Conservation (phyloP, 2,888 invertebrate species). For the Cataglyphis rosenhaueri region DNA sequence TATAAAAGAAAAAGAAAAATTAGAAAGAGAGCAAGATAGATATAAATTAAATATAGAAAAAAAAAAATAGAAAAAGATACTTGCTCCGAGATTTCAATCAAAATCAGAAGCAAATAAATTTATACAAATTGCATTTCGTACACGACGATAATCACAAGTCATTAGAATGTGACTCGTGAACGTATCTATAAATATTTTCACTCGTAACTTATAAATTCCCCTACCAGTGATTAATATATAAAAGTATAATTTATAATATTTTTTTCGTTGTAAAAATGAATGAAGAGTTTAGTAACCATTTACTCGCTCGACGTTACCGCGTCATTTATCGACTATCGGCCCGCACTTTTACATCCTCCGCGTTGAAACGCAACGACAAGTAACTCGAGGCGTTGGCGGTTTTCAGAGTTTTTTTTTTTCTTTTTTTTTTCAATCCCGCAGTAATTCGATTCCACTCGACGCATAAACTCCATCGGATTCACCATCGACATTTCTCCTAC, state of each 20-base stretch:
- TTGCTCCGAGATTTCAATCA: not conserved
- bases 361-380: constrained; percentile 3
- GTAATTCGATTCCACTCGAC: constrained; percentile 19
- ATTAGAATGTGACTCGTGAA: not conserved
- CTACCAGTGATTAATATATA: not conserved
- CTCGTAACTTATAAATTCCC: not conserved
- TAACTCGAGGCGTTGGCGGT: not conserved
- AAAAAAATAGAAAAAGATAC: not conserved
- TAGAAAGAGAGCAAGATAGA: not conserved
- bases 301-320: constrained; percentile 8
- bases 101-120: not conserved
- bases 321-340: constrained; percentile 23
- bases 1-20: not conserved
- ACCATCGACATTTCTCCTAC: constrained; percentile 12
- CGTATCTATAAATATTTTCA: not conserved
- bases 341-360: constrained; percentile 7
- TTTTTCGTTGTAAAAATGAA: not conserved
- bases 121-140: not conserved
- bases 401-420: not conserved
- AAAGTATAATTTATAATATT: not conserved
- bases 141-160: not conserved
- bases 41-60: not conserved
- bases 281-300: not conserved
- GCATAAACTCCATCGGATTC: constrained; percentile 20
- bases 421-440: not conserved